Evolutionary conservation across 2,113 vertebrate species (phyloP), one percentile per base, ranked within the genome.

Genomic region (Podiceps cristatus): DNA sequence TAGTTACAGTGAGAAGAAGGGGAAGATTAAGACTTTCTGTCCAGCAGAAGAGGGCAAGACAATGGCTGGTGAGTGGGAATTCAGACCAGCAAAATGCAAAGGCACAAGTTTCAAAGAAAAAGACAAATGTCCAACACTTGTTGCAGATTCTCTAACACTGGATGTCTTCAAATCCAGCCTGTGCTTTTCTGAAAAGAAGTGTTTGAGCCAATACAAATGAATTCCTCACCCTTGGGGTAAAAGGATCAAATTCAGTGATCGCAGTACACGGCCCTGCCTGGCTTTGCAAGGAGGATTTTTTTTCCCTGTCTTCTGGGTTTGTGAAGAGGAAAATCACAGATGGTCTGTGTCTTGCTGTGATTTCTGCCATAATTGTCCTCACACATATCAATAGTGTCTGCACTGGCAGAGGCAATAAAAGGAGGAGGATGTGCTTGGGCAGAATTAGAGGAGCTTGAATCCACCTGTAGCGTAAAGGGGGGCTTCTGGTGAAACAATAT

Each of bases 1-100:
- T 29, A 95, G 77, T 82, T 96, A 91, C 95, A 97, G 95, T 96
- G 96, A 52, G 96, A 77, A 95, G 80, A 92, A 80, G 84, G 89
- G 84, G 93, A 94, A 96, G 96, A 97, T 97, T 96, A 97, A 96
- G 96, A 96, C 96, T 91, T 96, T 89, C 47, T 91, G 91, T 59
- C 68, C 86, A 78, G 91, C 86, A 94, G 95, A 87, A 93, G 94
- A 94, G 95, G 76, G 94, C 64, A 77, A 60, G 93, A 97, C 96
- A 97, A 96, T 90, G 71, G 89, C 84, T 85, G 88, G 28, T 50
- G 91, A 96, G 93, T 35, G 93, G 86, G 80, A 82, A 95, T 93
- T 95, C 76, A 87, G 80, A 75, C 3, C 76, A 60, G 87, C 9
- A 59, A 31, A 71, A 73, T 75, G 91, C 93, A 93, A 44, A 96